Evolutionary conservation across 2,113 vertebrate species (phyloP), one percentile per base, ranked within the genome.

Genomic region (Limnothrissa miodon): DNA sequence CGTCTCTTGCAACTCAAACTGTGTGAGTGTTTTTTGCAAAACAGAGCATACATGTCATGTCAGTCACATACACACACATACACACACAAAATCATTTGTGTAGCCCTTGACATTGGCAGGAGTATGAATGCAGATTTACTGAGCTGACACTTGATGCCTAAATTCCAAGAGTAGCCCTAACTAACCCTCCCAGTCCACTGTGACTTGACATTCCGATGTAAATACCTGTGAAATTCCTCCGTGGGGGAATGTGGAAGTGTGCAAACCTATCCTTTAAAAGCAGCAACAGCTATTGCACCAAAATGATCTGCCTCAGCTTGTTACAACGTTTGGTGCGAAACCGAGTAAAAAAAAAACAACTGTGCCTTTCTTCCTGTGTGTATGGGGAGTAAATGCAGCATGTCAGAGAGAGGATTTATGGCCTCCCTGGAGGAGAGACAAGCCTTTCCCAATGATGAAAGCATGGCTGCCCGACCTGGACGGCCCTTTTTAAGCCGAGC

Each of bases 251-350:
- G 90, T 87, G 70, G 83, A 89, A 88, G 87, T 90, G 86, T 90
- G 92, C 84, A 92, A 91, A 88, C 89, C 81, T 82, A 90, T 92
- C 87, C 91, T 89, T 92, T 84, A 88, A 89, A 91, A 85, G 33
- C 90, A 89, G 87, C 83, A 84, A 85, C 85, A 88, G 85, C 44
- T 78, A 90, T 90, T 86, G 85, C 80, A 88, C 87, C 89, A 90
- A 91, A 92, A 90, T 86, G 90, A 94, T 93, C 90, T 94, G 92
- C 89, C 94, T 92, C 89, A 79, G 94, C 94, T 93, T 95, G 94
- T 94, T 93, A 90, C 90, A 90, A 90, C 88, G 85, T 88, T 51
- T 84, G 86, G 82, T 83, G 86, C 85, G 83, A 83, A 74, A 80
- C 56, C n/a, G n/a, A n/a, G n/a, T n/a, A 29, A 23, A 23, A 78